Conservation (phyloP, 2,113 vertebrate genomes). For the Elgaria multicarinata region DNA sequence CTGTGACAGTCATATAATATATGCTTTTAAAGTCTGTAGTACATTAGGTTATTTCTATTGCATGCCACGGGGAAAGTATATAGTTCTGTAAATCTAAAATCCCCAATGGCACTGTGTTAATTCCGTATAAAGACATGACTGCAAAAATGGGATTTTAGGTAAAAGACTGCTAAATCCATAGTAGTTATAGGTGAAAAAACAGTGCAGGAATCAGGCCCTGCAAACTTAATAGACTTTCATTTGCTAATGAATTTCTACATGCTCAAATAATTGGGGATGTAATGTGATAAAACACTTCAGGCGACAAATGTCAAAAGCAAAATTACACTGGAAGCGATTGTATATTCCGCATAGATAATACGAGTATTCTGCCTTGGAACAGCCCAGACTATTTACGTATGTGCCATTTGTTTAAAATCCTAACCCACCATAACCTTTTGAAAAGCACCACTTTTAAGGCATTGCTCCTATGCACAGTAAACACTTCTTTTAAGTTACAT, state of each 20-base stretch:
- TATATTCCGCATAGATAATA: constrained; percentile 53
- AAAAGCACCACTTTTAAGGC: not conserved
- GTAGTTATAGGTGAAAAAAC: not conserved
- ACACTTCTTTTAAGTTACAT: not conserved
- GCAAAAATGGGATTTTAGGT: not conserved
- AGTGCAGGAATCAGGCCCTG: not conserved
- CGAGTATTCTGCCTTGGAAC: constrained; percentile 64
- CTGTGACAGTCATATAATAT: not conserved
- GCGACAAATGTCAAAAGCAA: constrained; percentile 63
- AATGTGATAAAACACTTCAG: constrained; percentile 66
- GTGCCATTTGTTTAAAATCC: not conserved
- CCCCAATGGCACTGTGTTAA: rapidly evolving
- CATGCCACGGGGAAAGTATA: rapidly evolving
- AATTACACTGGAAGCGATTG: constrained; percentile 68
- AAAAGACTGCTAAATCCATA: not conserved
- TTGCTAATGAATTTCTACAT: constrained; percentile 37
- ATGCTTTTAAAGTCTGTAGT: not conserved
- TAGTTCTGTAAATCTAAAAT: not conserved
- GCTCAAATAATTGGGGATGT: constrained; percentile 57
- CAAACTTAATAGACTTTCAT: constrained; percentile 42
- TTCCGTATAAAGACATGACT: not conserved
- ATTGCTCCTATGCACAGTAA: not conserved
- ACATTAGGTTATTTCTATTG: not conserved
- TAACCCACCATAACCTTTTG: not conserved
- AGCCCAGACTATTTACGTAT: constrained; percentile 54